Evolutionary conservation across 2,797 vertebrate species (phyloP).

Genomic region (Periparus ater): DNA sequence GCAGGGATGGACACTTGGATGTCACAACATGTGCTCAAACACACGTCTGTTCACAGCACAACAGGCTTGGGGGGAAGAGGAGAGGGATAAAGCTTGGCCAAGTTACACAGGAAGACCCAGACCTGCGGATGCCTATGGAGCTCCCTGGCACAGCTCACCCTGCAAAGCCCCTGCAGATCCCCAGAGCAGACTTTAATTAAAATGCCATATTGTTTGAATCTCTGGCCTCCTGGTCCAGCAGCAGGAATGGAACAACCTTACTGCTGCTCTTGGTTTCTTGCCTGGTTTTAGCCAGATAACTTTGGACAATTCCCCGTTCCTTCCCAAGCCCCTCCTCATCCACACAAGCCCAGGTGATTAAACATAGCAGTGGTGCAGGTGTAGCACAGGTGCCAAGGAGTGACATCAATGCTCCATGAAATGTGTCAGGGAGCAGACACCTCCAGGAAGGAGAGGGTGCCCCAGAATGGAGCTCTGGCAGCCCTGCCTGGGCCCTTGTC

Average conservation of each 20-base stretch:
- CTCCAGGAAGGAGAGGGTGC: background rate
- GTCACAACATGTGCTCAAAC: rapidly evolving
- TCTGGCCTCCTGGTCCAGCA: background rate
- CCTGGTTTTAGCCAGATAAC: background rate
- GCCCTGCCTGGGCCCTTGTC: background rate
- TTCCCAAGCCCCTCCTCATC: background rate
- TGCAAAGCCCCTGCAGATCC: background rate
- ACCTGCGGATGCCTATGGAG: rapidly evolving
- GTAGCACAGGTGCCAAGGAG: background rate
- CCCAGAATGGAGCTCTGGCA: background rate
- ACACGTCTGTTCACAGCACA: background rate
- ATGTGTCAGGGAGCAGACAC: background rate
- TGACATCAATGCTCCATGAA: background rate
- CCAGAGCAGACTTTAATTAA: background rate
- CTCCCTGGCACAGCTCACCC: background rate
- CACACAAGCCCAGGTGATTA: background rate
- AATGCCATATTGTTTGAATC: background rate
- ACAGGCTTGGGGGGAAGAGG: background rate
- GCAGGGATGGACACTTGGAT: background rate
- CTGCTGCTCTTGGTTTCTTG: background rate
- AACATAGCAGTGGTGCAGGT: background rate
- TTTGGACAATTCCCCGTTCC: background rate
- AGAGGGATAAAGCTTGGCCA: background rate
- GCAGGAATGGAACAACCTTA: background rate
- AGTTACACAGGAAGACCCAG: background rate